Base-by-base conservation (phyloP, 23 tunicate genomes). In the Pegea sp. region DNA sequence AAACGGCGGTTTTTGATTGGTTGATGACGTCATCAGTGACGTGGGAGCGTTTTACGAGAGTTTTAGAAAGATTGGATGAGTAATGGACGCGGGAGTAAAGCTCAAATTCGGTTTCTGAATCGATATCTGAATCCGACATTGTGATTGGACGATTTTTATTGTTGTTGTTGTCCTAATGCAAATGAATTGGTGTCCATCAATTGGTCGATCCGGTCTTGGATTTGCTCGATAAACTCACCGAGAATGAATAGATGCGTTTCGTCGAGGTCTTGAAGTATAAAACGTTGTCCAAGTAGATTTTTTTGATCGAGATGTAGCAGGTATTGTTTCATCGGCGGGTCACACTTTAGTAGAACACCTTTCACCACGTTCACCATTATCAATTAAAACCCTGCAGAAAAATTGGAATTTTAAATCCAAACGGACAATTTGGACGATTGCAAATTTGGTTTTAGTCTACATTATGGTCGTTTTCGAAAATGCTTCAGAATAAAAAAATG, bases 261-360 rank as follows among this genome's bases (percentile, higher is more conserved):
- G 31, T 86, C 96, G 23, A 86, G 59, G 48, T 86, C 96, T 69
- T 86, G 75, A 42, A 86, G 61, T 31, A 86, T 69, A 63, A 86
- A 86, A 54, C 64, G 68, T 33, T 52, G 53, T 44, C 87, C 87
- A 22, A 74, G 49, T 16, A 65, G 53, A 48, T 69, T 69, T 4
- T 59, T 29, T 42, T 76, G 87, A 63, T 86, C 96, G 23, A 86
- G 54, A 64, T 74, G 67, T 21, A 86, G 59, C 34, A 86, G 58
- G 69, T 67, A 86, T 59, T 86, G 96, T 55, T 86, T 86, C 86
- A 86, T 74, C 28, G 96, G 60, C 21, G 96, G 96, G 59, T 86
- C 96, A 59, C 81, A 69, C 59, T 69, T 64, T 16, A 86, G 87
- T 19, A 86, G 38, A 30, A 74, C 74, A 18, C 96, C 96, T 62